A percentile compares a stretch with the other conserved stretches of the same genome.
Evolutionary conservation across 2,113 vertebrate species (phyloP).

Genomic region (Mus pahari): DNA sequence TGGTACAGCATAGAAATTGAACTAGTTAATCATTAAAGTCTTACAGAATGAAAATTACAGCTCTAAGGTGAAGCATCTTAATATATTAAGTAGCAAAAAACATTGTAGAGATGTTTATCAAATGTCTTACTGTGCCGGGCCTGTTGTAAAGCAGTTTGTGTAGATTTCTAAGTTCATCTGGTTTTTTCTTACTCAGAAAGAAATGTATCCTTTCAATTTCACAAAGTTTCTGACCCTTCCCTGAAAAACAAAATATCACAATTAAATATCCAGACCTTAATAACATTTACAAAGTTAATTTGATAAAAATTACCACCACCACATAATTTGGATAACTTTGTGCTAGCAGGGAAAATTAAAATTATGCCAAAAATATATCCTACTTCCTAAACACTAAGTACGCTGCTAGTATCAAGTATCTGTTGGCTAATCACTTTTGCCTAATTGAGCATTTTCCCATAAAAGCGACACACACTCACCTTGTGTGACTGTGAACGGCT

Average conservation of each 20-base stretch:
- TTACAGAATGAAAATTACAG: constrained; percentile 29
- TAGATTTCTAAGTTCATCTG: constrained; percentile 94
- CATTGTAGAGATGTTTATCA: constrained; percentile 43
- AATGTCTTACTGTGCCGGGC: constrained; percentile 93
- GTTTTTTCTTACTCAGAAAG: constrained; percentile 95
- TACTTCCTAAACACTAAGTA: constrained; percentile 21
- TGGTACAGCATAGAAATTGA: background rate
- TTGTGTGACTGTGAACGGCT: constrained; percentile 93
- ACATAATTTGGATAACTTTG: constrained; percentile 23
- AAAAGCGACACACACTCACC: constrained; percentile 84
- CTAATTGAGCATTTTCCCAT: background rate
- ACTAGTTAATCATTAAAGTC: background rate
- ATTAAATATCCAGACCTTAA: background rate
- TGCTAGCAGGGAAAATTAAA: constrained; percentile 24
- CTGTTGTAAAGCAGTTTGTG: constrained; percentile 96
- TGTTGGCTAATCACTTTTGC: background rate
- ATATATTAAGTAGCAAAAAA: constrained; percentile 25
- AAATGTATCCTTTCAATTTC: constrained; percentile 95
- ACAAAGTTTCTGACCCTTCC: constrained; percentile 94
- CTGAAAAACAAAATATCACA: constrained; percentile 82
- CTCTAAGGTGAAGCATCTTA: constrained; percentile 4
- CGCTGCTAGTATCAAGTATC: background rate
- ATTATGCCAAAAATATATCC: background rate
- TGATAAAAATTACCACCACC: constrained; percentile 23
- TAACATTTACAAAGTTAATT: background rate